Evolutionary conservation across 1,140 invertebrate species (phyloP).

Genomic region (Lethrus apterus): DNA sequence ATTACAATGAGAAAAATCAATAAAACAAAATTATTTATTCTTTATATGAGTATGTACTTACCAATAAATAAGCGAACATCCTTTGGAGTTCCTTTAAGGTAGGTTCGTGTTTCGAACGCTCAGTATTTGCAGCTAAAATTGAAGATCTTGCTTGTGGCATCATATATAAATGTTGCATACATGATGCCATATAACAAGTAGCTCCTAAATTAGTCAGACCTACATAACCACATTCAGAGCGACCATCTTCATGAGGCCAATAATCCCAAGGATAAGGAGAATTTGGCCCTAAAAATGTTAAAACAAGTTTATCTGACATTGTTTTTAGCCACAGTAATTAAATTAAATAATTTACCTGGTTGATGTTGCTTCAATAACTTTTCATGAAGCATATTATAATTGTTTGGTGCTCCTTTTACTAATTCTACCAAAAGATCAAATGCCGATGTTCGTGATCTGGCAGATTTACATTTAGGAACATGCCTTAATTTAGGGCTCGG

Average conservation of each 20-base stretch:
- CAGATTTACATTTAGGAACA: slow-evolving; percentile 88
- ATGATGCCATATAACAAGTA: slow-evolving; percentile 95
- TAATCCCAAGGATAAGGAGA: slow-evolving; percentile 92
- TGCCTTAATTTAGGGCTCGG: slow-evolving; percentile 77
- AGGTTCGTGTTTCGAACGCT: slow-evolving; percentile 61
- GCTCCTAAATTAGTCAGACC: slow-evolving; percentile 91
- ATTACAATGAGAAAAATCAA: background rate
- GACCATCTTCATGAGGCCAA: slow-evolving; percentile 91
- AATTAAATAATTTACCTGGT: slow-evolving; percentile 52
- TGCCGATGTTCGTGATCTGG: slow-evolving; percentile 75
- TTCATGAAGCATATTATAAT: slow-evolving; percentile 75
- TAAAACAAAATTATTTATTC: background rate
- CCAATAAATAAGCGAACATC: slow-evolving; percentile 91
- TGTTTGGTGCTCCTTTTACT: slow-evolving; percentile 73
- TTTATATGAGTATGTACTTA: slow-evolving; percentile 40
- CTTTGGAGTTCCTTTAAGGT: slow-evolving; percentile 82
- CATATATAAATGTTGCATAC: slow-evolving; percentile 95
- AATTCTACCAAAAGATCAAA: slow-evolving; percentile 87
- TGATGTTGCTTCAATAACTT: slow-evolving; percentile 80
- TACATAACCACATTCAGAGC: slow-evolving; percentile 89
- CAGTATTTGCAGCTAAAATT: slow-evolving; percentile 62
- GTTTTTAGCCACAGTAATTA: background rate
- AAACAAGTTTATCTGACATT: slow-evolving; percentile 3
- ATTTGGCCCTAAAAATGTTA: slow-evolving; percentile 54
- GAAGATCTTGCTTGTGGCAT: slow-evolving; percentile 84